These are phyloP conservation scores for Nicator chloris DNA, from an alignment of 2,113 vertebrate species.

Conservation along the genomic window DNA sequence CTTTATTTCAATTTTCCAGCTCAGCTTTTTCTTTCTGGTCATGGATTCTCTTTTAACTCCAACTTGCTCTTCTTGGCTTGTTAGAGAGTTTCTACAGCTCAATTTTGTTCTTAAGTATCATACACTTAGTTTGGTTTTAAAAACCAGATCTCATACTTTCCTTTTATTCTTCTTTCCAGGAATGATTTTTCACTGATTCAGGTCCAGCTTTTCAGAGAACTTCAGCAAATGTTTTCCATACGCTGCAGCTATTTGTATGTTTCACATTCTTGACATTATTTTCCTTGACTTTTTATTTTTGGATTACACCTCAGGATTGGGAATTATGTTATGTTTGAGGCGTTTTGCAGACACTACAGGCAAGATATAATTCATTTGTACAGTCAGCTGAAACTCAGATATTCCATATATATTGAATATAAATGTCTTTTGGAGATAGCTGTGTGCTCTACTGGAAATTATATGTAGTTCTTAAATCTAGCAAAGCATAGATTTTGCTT, in stretches of 20 bases:
- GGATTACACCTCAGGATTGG: background rate
- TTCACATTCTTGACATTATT: background rate
- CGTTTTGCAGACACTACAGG: background rate
- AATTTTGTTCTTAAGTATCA: background rate
- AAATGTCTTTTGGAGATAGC: background rate
- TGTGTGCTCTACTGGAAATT: background rate
- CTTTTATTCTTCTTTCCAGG: background rate
- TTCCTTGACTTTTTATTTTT: background rate
- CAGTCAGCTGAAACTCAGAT: background rate
- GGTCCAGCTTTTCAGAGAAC: background rate
- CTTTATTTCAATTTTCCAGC: background rate
- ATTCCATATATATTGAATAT: background rate
- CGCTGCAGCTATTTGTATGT: background rate
- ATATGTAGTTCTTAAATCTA: background rate
- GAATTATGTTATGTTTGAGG: background rate
- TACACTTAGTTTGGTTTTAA: background rate
- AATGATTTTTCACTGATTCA: background rate
- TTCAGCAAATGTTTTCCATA: background rate
- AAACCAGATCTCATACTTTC: background rate
- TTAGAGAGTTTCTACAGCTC: background rate
- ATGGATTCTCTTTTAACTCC: background rate
- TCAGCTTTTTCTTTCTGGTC: background rate
- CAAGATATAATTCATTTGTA: background rate
- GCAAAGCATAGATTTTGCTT: background rate
- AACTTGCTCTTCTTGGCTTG: background rate